Evolutionary conservation across 2,797 vertebrate species (phyloP), one percentile per base, ranked within the genome.

Genomic region (Leucoraja ocellata): DNA sequence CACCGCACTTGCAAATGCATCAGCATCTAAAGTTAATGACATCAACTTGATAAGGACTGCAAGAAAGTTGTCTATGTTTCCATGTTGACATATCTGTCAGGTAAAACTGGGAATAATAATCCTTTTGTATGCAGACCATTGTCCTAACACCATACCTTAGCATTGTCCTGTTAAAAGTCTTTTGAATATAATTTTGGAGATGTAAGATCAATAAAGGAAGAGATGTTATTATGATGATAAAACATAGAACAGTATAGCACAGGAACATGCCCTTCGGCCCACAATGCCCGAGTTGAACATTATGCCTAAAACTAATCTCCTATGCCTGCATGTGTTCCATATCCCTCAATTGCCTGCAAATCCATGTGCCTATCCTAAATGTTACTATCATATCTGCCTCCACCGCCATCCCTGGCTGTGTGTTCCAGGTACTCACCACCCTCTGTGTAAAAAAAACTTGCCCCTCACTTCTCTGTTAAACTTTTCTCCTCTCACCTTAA

Each of bases 31-130:
- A 68, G 16, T 28, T 63, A 2, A n/a, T 21, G 61, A 88, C 61
- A 16, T 88, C 61, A 88, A 88, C 28, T 88, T 88, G n/a, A 36
- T 88, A 63, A 8, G 68, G 16, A 68, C 36, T 88, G 68, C 61
- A 88, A 68, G 61, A 68, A 68, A 88, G 84, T 88, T 88, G 61
- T 65, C 61, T 88, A 13, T 21, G n/a, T 36, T 88, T 88, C 36
- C n/a, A 65, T 65, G 6, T n/a, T 78, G n/a, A 78, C n/a, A 4
- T 78, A 77, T 77, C 74, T 86, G n/a, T 88, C 61, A 68, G 0
- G n/a, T 1, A 10, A 88, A 88, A 68, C 84, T 32, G 68, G 0
- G 6, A 18, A 32, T 21, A 18, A 1, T 5, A 68, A 68, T 21
- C 32, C 14, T n/a, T 21, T n/a, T 32, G 16, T 68, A 21, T 65